Conservation (phyloP, 2,797 vertebrate genomes). For the Gallinago stenura region DNA sequence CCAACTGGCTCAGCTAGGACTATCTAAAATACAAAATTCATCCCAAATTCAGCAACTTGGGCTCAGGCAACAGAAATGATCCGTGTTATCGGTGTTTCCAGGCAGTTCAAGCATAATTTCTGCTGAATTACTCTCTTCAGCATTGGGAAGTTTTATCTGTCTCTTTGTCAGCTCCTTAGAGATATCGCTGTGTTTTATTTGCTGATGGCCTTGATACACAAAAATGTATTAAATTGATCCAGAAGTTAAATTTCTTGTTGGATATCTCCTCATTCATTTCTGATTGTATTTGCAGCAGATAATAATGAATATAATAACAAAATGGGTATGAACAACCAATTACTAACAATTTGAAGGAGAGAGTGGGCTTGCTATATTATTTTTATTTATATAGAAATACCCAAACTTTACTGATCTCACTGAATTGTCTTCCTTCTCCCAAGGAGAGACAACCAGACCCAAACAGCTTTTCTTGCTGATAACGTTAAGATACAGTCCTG, state of each 20-base stretch:
- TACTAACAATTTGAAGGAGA: background rate
- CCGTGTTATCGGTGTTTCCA: background rate
- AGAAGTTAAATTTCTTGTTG: background rate
- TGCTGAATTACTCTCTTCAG: conserved; percentile 3
- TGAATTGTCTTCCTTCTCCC: background rate
- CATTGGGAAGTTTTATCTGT: conserved; percentile 26
- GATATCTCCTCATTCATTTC: background rate
- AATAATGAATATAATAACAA: background rate
- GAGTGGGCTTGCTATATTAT: background rate
- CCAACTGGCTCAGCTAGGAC: background rate
- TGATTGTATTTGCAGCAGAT: background rate
- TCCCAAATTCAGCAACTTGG: background rate
- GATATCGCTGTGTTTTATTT: conserved; percentile 24
- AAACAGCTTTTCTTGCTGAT: background rate
- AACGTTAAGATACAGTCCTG: background rate
- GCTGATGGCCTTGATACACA: background rate
- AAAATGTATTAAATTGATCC: background rate
- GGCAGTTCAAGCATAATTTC: background rate
- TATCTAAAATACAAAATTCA: background rate
- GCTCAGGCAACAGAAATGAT: background rate
- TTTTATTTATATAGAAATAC: background rate
- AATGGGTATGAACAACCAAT: background rate
- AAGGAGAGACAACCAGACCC: background rate
- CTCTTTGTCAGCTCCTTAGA: conserved; percentile 1
- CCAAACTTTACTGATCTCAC: background rate